Conservation (phyloP, 2,113 vertebrate genomes). For the Cygnus buccinator region DNA sequence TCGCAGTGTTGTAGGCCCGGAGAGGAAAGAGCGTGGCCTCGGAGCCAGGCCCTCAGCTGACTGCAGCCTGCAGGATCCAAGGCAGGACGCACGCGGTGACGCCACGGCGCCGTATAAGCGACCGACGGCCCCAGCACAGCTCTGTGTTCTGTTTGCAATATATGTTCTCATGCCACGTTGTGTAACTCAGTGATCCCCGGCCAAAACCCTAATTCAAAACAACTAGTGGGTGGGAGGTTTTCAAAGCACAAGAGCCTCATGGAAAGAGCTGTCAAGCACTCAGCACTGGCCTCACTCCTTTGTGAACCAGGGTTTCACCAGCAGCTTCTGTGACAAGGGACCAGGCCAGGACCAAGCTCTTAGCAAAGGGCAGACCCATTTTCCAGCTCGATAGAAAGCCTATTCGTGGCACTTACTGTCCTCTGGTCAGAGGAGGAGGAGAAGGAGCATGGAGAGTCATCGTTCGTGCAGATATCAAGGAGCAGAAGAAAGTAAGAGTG, state of each 20-base stretch:
- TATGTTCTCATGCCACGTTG: accelerated
- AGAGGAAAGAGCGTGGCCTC: background rate
- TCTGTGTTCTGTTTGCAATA: background rate
- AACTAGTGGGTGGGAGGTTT: background rate
- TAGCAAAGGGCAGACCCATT: background rate
- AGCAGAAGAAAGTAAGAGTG: background rate
- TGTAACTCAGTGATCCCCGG: background rate
- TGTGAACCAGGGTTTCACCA: background rate
- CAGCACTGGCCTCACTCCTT: background rate
- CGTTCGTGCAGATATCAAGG: background rate
- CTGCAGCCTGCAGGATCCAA: background rate
- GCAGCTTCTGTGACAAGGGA: background rate
- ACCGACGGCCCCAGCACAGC: background rate
- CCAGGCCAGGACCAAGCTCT: background rate
- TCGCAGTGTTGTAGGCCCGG: accelerated
- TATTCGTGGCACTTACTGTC: background rate
- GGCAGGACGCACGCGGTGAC: background rate
- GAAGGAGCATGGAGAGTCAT: background rate
- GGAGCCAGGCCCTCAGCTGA: background rate
- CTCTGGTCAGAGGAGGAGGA: background rate
- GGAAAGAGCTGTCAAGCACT: background rate
- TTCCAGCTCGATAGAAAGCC: background rate
- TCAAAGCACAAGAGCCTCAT: background rate
- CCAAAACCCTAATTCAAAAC: background rate
- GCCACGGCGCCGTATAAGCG: background rate